phyloP scores from a whole-genome alignment of 2,888 invertebrate species.

The Ctenicera cuprea region DNA sequence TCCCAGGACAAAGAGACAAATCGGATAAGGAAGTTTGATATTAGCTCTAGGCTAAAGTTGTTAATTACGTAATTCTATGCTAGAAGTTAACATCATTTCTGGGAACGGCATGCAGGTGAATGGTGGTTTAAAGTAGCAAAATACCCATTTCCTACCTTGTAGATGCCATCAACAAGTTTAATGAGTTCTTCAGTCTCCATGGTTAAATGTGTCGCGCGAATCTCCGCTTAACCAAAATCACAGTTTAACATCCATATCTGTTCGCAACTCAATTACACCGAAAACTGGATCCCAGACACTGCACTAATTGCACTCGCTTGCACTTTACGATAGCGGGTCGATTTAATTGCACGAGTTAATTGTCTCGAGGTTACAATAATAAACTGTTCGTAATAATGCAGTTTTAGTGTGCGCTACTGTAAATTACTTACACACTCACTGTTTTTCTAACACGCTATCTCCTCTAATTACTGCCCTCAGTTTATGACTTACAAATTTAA shows the following conservation, averaged over 20 bases:
- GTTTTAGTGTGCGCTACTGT: neutral
- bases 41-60: slow-evolving; percentile 13
- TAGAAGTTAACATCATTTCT: slow-evolving; percentile 15
- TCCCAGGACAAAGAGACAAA: neutral
- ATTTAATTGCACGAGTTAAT: slow-evolving; percentile 46
- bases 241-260: slow-evolving; percentile 66
- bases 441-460: neutral
- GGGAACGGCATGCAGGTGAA: slow-evolving; percentile 18
- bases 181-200: slow-evolving; percentile 94
- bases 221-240: slow-evolving; percentile 40
- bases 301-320: slow-evolving; percentile 46
- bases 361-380: slow-evolving; percentile 24
- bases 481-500: slow-evolving; percentile 24
- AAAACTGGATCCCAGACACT: slow-evolving; percentile 40
- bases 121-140: slow-evolving; percentile 16
- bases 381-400: neutral
- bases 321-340: slow-evolving; percentile 41
- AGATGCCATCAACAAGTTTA: slow-evolving; percentile 92
- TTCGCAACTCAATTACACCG: slow-evolving; percentile 45
- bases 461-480: slow-evolving; percentile 4
- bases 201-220: slow-evolving; percentile 46
- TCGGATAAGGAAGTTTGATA: neutral
- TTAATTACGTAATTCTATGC: slow-evolving; percentile 13
- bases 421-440: slow-evolving; percentile 10
- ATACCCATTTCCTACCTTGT: slow-evolving; percentile 80